Conservation (phyloP, 1,140 invertebrate genomes). For the Sweltsa coloradensis region DNA sequence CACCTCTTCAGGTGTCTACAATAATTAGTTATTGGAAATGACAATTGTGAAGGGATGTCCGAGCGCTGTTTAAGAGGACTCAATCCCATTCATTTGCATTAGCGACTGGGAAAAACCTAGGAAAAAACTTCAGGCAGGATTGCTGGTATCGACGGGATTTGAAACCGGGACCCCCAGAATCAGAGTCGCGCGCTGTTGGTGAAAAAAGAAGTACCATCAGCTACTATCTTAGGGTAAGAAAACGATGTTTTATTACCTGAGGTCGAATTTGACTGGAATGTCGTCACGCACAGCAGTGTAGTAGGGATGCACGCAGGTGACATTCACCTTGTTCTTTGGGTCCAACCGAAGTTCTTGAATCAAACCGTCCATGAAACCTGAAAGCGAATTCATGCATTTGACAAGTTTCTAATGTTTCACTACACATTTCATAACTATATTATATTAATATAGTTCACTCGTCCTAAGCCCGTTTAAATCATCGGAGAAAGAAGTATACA, state of each 20-base stretch:
- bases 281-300: not conserved
- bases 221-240: too few relatives aligned
- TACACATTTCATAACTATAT: not conserved
- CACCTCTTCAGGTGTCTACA: too few relatives aligned
- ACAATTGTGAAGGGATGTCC: too few relatives aligned
- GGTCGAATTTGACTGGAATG: not conserved
- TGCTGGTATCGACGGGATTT: too few relatives aligned
- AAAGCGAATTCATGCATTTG: not conserved
- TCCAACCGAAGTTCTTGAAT: not conserved
- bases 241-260: constrained; percentile 7
- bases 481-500: not conserved
- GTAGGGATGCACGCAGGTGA: constrained; percentile 5
- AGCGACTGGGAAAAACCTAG: too few relatives aligned
- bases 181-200: too few relatives aligned
- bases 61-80: too few relatives aligned
- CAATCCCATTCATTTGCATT: too few relatives aligned
- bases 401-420: not conserved
- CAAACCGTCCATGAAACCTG: not conserved
- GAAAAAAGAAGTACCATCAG: too few relatives aligned
- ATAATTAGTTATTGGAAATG: too few relatives aligned
- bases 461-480: not conserved
- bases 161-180: too few relatives aligned
- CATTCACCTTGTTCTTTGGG: not conserved
- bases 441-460: not conserved
- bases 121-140: too few relatives aligned